Base-by-base conservation (phyloP, 1,140 invertebrate species). In the Macrobrachium nipponense region DNA sequence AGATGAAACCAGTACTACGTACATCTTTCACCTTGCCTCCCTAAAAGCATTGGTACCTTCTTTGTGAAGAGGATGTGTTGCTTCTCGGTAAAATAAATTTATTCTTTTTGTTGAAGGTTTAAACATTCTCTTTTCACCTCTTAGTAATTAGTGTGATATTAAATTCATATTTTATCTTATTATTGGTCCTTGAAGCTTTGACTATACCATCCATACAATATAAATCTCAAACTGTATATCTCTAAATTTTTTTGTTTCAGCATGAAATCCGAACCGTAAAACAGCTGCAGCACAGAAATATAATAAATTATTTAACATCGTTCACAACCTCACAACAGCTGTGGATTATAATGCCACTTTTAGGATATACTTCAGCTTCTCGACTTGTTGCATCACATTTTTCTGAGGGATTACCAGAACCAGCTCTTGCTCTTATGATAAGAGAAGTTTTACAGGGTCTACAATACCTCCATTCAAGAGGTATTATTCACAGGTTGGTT, bases 401-500 rank as follows among this genome's bases (percentile, higher is more conserved):
- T 91, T 93, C 92, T 68, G 94, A 95, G 90, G 95, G 95, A 89
- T 91, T 98, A 68, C 95, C 96, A 4, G 97, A 98, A 91, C 90
- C 94, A 68, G 94, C 95, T 36, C 95, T 97, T 89, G 93, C 95
- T 59, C 93, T 95, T 82, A 95, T 98, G 89, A 91, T 97, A 51
- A 93, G 93, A 90, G 96, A 97, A 92, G 93, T 96, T 27, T 91
- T 98, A 70, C 90, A 93, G 62, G 97, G 95, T 1, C 91, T 98
- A 23, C 94, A 95, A 89, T 98, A 98, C 91, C 93, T 98, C 86
- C 96, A 98, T 91, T 93, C 93, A 86, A 94, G 94, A 91, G 94
- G 96, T 84, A 95, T 95, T 90, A 96, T 98, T 90, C 97, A 98
- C 90, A 95, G 96, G 94, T 96, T 89, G 86, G 85, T 87, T n/a